Base-by-base conservation (phyloP, 92 coral and sea anemone species). In the Porites rus region DNA sequence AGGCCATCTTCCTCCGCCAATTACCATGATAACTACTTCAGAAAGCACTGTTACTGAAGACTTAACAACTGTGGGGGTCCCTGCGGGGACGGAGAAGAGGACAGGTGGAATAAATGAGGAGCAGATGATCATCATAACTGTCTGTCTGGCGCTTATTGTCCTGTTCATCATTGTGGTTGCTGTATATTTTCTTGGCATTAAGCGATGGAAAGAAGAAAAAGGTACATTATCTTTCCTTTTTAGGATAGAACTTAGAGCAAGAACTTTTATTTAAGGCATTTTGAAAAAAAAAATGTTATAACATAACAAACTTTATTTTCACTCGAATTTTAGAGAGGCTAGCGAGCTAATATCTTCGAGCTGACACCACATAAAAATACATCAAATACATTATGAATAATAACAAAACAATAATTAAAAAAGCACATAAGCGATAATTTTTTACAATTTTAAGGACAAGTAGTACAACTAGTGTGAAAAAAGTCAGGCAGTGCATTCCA, bases 71-170 rank as follows among this genome's bases (percentile, higher is more conserved):
- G 74, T 31, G 66, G 81, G 22, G 52, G 79, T 21, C 53, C 53
- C 84, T 25, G 69, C 16, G 10, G 69, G 66, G 20, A 43, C 75
- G 31, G 88, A 76, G 43, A 65, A 19, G 67, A 52, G 88, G 5
- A 83, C 87, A 17, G 83, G 56, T 10, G 31, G 50, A 65, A 69
- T 92, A 17, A 71, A 66, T n/a, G 75, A 82, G 43, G 76, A 82
- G 4, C 84, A 89, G 11, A 58, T 92, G 74, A 82, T 89, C 54
- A 86, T 92, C 54, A 74, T 92, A 20, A 17, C 78, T 12, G 84
- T 76, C 52, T 89, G 88, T 77, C 86, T 91, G 13, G 75, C 83
- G 13, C 75, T 77, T 1, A 84, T 92, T 13, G 77, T 86, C 60
- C 52, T 89, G 12, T 62, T 89, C 24, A 69, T 92, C 6, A 13